Conservation (phyloP, 2,797 vertebrate species). For the Ibycter americanus region DNA sequence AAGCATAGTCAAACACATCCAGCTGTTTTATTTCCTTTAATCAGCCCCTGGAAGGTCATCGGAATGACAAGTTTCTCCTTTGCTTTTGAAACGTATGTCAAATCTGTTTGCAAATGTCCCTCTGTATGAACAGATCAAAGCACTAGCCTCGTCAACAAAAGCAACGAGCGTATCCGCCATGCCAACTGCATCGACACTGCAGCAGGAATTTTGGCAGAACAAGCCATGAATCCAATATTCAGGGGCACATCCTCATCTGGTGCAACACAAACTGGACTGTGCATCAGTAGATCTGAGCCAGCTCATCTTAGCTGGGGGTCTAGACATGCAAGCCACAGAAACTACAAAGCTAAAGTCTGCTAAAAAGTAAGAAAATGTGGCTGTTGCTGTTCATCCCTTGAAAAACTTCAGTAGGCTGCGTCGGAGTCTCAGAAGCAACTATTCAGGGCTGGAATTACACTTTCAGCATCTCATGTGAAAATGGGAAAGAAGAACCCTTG, state of each 20-base stretch:
- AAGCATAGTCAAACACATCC: background rate
- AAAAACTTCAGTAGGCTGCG: background rate
- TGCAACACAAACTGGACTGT: background rate
- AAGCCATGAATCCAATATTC: background rate
- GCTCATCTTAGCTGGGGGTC: background rate
- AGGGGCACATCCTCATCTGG: background rate
- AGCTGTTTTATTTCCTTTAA: slow-evolving; percentile 5
- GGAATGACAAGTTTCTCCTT: background rate
- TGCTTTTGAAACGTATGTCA: background rate
- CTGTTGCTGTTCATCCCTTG: background rate
- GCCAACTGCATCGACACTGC: background rate
- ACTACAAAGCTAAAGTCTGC: background rate
- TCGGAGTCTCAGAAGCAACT: background rate
- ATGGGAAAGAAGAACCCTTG: background rate
- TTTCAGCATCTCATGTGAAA: background rate
- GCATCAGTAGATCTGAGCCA: background rate
- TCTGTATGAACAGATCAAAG: background rate
- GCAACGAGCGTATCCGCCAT: accelerated
- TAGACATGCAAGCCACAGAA: background rate
- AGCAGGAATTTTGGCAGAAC: background rate
- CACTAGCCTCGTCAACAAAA: background rate
- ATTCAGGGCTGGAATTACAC: background rate
- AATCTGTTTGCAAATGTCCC: background rate
- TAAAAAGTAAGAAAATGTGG: background rate
- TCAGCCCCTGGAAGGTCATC: background rate